Evolutionary conservation across 2,888 invertebrate genomes (phyloP), one percentile per base, ranked within the genome.

Genomic region (Hemithea aestivaria): DNA sequence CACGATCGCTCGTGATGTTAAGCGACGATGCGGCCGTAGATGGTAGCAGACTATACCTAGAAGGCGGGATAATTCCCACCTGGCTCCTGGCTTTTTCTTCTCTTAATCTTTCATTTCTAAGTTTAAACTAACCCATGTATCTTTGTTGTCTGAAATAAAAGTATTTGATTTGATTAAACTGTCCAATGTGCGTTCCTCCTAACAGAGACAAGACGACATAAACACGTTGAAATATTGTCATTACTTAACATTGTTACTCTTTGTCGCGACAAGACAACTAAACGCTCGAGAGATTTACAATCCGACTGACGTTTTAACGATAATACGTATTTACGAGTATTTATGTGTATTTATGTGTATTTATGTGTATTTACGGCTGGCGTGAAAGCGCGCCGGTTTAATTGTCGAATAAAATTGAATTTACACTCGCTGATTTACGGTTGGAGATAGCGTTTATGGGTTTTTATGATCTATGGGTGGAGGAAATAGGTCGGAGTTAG

Each of bases 321-420:
- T 87, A 83, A 87, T 85, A 74, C 80, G 77, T 81, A 82, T 87
- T 84, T 83, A 83, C 81, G 81, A 78, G 62, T 82, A 80, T 82
- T 83, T 85, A 81, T 72, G 79, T 63, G 73, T 76, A 78, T 84
- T 83, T 80, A 82, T 74, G 75, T 62, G 68, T 78, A 80, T 82
- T 82, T 81, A 81, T 73, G 42, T 34, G 34, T 41, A 40, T 40
- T 42, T 42, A 42, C 36, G 74, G 67, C 64, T 66, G 73, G 54
- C 76, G 77, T 73, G 80, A 82, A 84, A 82, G 81, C 78, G 66
- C 73, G 75, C 66, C 71, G 63, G 81, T 84, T 87, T 87, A 81
- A 87, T 87, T 84, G 85, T 78, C 82, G 79, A 79, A 87, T 87
- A 83, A 87, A 87, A 82, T 82, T 78, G 72, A 85, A 84, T 87